Base-by-base conservation (phyloP, 2,888 invertebrate genomes). In the Thecocarcelia acutangulata region DNA sequence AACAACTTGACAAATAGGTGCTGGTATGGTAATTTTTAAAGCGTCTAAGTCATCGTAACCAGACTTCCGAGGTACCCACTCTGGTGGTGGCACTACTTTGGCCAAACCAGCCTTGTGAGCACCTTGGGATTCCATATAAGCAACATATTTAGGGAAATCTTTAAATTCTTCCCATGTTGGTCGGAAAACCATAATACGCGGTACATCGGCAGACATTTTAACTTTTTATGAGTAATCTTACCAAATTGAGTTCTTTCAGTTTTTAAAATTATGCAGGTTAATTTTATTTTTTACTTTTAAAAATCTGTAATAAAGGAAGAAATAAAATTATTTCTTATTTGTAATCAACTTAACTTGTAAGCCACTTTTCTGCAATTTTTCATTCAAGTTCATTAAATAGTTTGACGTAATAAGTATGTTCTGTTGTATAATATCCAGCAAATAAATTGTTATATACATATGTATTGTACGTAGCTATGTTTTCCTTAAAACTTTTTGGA, bases 151-250 rank as follows among this genome's bases (percentile, higher is more conserved):
- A 46, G 95, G 93, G 90, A 99, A 99, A 91, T 99, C 94, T 90
- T 96, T 96, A 89, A 99, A 99, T 90, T 99, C 98, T 63, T 99
- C 98, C 94, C 96, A 96, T 3, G 98, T 98, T 8, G 99, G 99
- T 79, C 97, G 93, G 91, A 99, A 99, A 56, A 93, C 90, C 90
- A 90, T 90, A 70, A 91, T 91, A 8, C 90, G 89, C 17, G 91
- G 88, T 83, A 89, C 85, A 37, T 89, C 89, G 19, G 83, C 74
- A 64, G 84, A 84, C 76, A 84, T 83, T 75, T 80, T 83, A 28
- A 17, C 37, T 72, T 42, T 50, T 75, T 59, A 13, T 46, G 0
- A 21, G 8, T 73, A 21, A 15, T 64, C 33, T 75, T 50, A 33
- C 50, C 44, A 63, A 21, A 12, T n/a, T 4, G 0, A 40, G 1